Evolutionary conservation across 2,888 invertebrate species (phyloP).

Genomic region (Hemistola chrysoprasaria): DNA sequence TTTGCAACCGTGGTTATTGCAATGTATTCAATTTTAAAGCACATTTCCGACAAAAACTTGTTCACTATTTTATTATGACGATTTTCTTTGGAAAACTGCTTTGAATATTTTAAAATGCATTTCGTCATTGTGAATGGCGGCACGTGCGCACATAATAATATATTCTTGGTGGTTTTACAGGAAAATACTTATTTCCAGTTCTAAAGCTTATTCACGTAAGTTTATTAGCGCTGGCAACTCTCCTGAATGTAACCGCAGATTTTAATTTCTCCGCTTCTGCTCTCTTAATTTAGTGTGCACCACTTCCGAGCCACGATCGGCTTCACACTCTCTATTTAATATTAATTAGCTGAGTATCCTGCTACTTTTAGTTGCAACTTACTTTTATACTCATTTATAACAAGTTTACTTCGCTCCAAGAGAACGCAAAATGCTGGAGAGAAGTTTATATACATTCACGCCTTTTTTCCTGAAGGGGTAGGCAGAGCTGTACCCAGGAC

Average conservation of each 20-base stretch:
- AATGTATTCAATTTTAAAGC: background rate
- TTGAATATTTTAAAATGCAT: conserved; percentile 21
- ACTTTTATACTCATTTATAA: conserved; percentile 20
- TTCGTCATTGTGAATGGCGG: conserved; percentile 9
- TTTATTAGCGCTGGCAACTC: conserved; percentile 53
- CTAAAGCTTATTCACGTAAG: conserved; percentile 47
- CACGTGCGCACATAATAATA: conserved; percentile 13
- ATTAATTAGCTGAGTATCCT: conserved; percentile 22
- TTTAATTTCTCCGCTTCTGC: conserved; percentile 62
- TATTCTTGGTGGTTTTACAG: conserved; percentile 16
- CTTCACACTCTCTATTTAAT: conserved; percentile 22
- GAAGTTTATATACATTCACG: no score
- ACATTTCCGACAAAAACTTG: background rate
- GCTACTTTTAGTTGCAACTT: conserved; percentile 19
- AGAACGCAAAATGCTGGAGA: conserved; percentile 8
- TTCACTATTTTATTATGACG: conserved; percentile 2
- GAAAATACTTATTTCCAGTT: conserved; percentile 23
- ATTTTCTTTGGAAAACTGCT: conserved; percentile 6
- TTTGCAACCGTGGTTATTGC: background rate
- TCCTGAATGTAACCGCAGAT: conserved; percentile 57
- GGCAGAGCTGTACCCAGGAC: no score
- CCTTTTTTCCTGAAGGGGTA: no score
- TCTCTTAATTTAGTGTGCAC: conserved; percentile 54
- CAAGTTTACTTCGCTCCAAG: conserved; percentile 5
- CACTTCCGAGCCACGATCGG: conserved; percentile 32